A percentile compares a stretch with the other conserved stretches of the same genome.
Conservation (phyloP, 2,113 vertebrate genomes). For the Poeciliopsis retropinna region DNA sequence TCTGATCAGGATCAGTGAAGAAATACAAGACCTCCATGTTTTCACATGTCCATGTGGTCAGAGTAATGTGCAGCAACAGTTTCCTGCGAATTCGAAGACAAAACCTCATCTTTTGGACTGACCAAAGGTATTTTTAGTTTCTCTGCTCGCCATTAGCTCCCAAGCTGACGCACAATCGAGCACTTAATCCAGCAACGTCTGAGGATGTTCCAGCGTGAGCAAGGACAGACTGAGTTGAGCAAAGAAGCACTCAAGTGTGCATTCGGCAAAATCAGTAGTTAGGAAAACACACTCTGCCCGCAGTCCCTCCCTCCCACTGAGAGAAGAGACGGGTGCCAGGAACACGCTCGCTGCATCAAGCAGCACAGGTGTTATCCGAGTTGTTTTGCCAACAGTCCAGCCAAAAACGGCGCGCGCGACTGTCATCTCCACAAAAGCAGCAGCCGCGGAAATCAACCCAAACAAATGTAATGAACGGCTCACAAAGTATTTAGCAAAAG, state of each 20-base stretch:
- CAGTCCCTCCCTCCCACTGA: constrained; percentile 4
- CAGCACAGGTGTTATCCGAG: constrained; percentile 68
- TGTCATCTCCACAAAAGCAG: constrained; percentile 51
- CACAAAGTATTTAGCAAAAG: constrained; percentile 58
- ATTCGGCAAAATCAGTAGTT: constrained; percentile 41
- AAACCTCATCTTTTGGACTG: neutral
- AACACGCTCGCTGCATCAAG: constrained; percentile 56
- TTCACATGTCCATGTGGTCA: no score
- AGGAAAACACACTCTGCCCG: constrained; percentile 47
- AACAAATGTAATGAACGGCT: constrained; percentile 67
- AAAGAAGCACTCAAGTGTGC: constrained; percentile 31
- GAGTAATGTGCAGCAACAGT: neutral
- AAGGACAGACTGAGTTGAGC: constrained; percentile 45
- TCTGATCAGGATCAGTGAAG: neutral
- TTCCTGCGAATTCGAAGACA: neutral
- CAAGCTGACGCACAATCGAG: constrained; percentile 10
- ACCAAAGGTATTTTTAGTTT: neutral
- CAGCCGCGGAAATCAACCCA: constrained; percentile 52
- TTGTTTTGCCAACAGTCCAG: constrained; percentile 31
- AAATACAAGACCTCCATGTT: no score
- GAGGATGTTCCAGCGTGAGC: constrained; percentile 49
- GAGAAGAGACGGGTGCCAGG: constrained; percentile 58
- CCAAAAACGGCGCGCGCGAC: constrained; percentile 55
- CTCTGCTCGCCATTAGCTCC: neutral
- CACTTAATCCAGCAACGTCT: constrained; percentile 48